Base-by-base conservation (phyloP, 2,113 vertebrate species). In the Deroptyus accipitrinus region DNA sequence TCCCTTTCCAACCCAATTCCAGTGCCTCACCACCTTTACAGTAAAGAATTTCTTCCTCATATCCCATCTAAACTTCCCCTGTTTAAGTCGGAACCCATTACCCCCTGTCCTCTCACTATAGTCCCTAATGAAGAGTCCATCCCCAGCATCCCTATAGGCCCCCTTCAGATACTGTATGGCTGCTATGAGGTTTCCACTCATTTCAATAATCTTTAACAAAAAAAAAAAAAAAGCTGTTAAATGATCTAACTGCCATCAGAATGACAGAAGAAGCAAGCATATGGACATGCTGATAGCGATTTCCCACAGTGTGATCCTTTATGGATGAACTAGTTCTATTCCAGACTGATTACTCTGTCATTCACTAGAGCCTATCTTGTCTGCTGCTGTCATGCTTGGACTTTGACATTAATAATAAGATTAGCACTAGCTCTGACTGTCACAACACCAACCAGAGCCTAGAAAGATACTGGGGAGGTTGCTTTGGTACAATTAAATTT, bases 331-430 rank as follows among this genome's bases (percentile, higher is more conserved):
- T 90, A 84, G 94, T 94, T 92, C 59, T 93, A 94, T 97, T 96
- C 88, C 91, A 95, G 94, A 93, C 92, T 97, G 97, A 98, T 98
- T 98, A 96, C 86, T 90, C 97, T 97, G 97, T 97, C 98, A 97
- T 97, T 98, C 97, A 97, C 78, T 23, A 67, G 39, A 91, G 80
- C 94, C 94, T 98, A 97, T 98, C 97, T 98, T 96, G 95, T 96
- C 96, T 97, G 39, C 49, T 79, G 76, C 97, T 89, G 93, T 97
- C 97, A 96, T 0, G 4, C 81, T 95, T 95, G 83, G 91, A 97
- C 96, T 97, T 92, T 96, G 96, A 97, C 96, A 97, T 97, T 98
- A 98, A 97, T 95, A 98, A 94, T 97, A 96, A 97, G 98, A 98
- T 98, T 98, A 98, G 72, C 20, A 72, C 77, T 33, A 94, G 76